Evolutionary conservation across 2,113 vertebrate species (phyloP).

Genomic region (Piaya cayana): DNA sequence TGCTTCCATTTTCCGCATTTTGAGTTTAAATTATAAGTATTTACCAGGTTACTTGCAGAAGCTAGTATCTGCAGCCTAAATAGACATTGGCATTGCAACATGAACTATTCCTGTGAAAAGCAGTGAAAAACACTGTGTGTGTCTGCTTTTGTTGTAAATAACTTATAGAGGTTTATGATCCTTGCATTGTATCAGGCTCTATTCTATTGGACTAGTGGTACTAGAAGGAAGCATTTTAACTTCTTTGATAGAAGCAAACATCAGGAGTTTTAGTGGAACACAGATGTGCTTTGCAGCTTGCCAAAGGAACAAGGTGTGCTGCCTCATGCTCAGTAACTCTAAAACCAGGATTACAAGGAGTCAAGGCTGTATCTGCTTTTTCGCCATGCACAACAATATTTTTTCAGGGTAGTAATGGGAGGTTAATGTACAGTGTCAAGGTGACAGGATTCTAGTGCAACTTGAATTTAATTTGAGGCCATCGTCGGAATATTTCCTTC

Average conservation of each 20-base stretch:
- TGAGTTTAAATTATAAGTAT: not conserved
- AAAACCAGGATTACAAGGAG: not conserved
- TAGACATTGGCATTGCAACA: not conserved
- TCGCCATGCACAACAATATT: not conserved
- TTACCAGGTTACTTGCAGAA: not conserved
- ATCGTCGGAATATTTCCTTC: not conserved
- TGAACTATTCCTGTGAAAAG: not conserved
- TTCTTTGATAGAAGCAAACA: not conserved
- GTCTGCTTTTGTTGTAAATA: not conserved
- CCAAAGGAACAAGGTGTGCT: not conserved
- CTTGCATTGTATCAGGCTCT: not conserved
- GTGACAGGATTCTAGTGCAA: not conserved
- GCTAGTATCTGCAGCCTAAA: not conserved
- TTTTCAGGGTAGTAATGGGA: not conserved
- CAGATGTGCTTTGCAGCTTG: not conserved
- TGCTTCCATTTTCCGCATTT: not conserved
- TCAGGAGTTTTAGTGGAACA: not conserved
- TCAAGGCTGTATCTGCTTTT: not conserved
- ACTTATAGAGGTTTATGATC: not conserved
- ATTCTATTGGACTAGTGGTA: not conserved
- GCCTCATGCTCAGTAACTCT: not conserved
- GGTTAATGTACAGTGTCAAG: accelerated
- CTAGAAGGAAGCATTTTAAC: not conserved
- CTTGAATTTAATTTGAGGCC: not conserved
- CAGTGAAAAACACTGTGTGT: not conserved